Evolutionary conservation across 2,888 invertebrate genomes (phyloP), one percentile per base, ranked within the genome.

Genomic region (Mongoloraphidia duomilia): DNA sequence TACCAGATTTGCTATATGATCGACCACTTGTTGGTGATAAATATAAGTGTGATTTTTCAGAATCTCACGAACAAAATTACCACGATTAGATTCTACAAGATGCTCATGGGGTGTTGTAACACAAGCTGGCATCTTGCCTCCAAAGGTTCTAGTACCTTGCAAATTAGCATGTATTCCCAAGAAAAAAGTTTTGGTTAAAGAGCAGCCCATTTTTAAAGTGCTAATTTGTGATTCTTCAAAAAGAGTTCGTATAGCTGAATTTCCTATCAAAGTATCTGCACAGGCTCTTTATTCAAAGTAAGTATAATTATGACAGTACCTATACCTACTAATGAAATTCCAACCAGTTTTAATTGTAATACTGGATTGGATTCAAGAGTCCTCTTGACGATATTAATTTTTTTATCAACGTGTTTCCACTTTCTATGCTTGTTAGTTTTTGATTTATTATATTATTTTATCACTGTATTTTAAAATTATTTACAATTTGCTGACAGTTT

Each of bases 191-290:
- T 50, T 41, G 39, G 41, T 61, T n/a, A 56, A 49, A 36, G 51
- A 58, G 35, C 50, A 49, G 14, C 57, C 58, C 1, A 51, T 64
- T 46, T 41, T 64, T 11, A 58, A 54, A 45, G 62, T 61, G 37
- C 54, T 56, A 41, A 48, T 64, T 12, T 38, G 60, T 8, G 63
- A 65, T 44, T 48, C 50, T 1, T 53, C 56, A 9, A 58, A 58
- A 33, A 47, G 54, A 34, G 44, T 36, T n/a, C 12, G 34, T 8
- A 47, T 63, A 47, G 61, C 62, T 1, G 57, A 60, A 53, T 54
- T 64, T 50, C 63, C 61, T 14, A 47, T 64, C 6, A 57, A 56
- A 2, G 52, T 65, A 11, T 61, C 63, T 4, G 49, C 63, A 11
- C 41, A 50, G 5, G 51, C 61, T 9, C 58, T 58, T 46, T 57